phyloP scores from a whole-genome alignment of 30 jellyfish, hydroid and myxozoan genomes.

The Mastigias papua region DNA sequence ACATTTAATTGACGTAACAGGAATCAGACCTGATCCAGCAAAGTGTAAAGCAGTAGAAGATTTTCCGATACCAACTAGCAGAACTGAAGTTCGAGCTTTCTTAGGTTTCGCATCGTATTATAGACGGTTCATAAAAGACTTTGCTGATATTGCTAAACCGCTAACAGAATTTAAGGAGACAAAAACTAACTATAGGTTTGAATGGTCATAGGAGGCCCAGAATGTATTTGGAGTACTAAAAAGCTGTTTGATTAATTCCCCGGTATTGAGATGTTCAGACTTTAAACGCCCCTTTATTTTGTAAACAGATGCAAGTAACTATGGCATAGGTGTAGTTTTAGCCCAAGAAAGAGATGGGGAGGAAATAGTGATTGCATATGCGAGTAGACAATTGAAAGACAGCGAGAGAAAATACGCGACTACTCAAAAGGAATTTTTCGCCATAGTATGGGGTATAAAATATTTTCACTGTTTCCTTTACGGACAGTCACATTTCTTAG shows the following conservation, averaged over 20 bases:
- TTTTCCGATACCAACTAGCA: constrained; percentile 48
- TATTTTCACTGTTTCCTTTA: constrained; percentile 16
- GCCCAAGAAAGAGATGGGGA: constrained; percentile 38
- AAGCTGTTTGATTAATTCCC: neutral
- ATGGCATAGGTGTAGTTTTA: constrained; percentile 71
- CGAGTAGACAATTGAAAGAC: constrained; percentile 37
- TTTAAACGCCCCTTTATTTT: constrained; percentile 15
- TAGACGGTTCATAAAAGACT: constrained; percentile 42
- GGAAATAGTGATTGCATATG: constrained; percentile 58
- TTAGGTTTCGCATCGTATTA: constrained; percentile 36
- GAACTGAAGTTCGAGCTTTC: neutral
- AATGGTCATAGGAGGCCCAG: neutral
- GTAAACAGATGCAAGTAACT: constrained; percentile 56
- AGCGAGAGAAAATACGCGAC: constrained; percentile 8
- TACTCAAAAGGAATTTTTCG: neutral
- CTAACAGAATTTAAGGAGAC: neutral
- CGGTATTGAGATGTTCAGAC: constrained; percentile 68
- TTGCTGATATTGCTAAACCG: constrained; percentile 44
- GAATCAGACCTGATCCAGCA: constrained; percentile 57
- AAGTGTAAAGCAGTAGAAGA: neutral
- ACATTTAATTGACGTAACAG: constrained; percentile 7
- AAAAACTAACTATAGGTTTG: neutral
- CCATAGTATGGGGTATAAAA: constrained; percentile 19
- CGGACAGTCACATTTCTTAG: constrained; percentile 11
- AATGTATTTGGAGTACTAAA: constrained; percentile 7